Base-by-base conservation (phyloP, 2,888 invertebrate genomes). In the Hypolimnas misippus region DNA sequence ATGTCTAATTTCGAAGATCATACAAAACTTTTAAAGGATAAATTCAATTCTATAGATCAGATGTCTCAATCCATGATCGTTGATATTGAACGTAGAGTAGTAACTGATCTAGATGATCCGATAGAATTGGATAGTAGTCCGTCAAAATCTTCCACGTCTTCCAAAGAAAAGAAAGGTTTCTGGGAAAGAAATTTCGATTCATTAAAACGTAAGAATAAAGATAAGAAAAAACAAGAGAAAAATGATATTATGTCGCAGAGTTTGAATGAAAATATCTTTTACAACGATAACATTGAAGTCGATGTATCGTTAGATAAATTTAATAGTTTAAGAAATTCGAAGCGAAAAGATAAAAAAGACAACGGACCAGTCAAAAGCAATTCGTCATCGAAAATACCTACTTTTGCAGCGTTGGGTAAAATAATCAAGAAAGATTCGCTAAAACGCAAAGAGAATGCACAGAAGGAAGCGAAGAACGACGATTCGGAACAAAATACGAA, bases 101-200 rank as follows among this genome's bases (percentile, higher is more conserved):
- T 82, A 5, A 75, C 73, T 8, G 89, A 89, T 54, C 67, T 82
- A 19, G 75, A 72, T 0, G 76, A 75, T 51, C 51, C 65, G 17
- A 70, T 70, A 40, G 73, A 73, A 46, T 70, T 70, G 46, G 82
- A 80, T n/a, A 82, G 81, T 8, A 89, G 89, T 72, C 90, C 89
- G 16, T 86, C 86, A 35, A 90, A 90, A 73, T 84, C 88, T 40
- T 86, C 86, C 46, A 89, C 87, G 69, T 84, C 88, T 50, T 81
- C 80, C 1, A 91, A 91, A 75, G 90, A 89, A 70, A 92, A 92
- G 76, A 92, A 92, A 84, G 92, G 92, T 62, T 92, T 92, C 74
- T 92, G 92, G 92, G 92, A 92, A 67, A 81, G 92, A 67, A 92
- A 92, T 67, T 92, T 92, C 73, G 92, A 92, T 79, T 92, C 92